A percentile compares a stretch with the other conserved stretches of the same genome.
phyloP scores from a whole-genome alignment of 2,797 vertebrate species.

The Craterocephalus amniculus region DNA sequence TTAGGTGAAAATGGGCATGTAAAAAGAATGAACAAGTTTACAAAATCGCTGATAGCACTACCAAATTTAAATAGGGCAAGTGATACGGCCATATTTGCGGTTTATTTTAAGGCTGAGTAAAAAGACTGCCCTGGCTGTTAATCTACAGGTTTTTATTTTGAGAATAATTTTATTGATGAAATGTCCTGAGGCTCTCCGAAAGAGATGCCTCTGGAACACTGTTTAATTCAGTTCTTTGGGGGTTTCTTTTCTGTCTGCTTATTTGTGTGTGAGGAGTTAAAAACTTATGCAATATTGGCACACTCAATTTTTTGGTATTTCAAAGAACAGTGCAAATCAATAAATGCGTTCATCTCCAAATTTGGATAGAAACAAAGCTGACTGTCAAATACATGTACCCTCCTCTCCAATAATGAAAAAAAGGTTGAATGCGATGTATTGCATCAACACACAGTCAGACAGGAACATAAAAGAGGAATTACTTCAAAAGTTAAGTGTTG shows the following conservation, averaged over 20 bases:
- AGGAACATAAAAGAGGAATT: conserved; percentile 39
- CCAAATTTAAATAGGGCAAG: too few species aligned
- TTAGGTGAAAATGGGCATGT: too few species aligned
- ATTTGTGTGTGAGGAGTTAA: conserved; percentile 6
- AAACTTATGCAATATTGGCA: conserved; percentile 16
- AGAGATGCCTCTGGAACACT: conserved; percentile 5
- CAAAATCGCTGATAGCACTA: too few species aligned
- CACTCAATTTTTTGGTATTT: conserved; percentile 9
- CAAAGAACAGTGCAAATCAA: conserved; percentile 16
- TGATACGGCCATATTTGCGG: background rate
- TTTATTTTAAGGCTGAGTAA: conserved; percentile 16
- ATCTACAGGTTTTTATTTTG: conserved; percentile 6
- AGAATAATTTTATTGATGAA: conserved; percentile 7
- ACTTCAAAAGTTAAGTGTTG: conserved; percentile 25
- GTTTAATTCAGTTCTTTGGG: conserved; percentile 22
- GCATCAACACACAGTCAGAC: conserved; percentile 30
- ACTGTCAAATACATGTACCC: conserved; percentile 10
- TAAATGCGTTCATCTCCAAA: conserved; percentile 8
- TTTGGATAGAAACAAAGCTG: background rate
- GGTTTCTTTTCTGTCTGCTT: background rate
- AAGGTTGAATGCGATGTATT: conserved; percentile 2
- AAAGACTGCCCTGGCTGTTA: conserved; percentile 4
- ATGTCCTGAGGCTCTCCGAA: conserved; percentile 7
- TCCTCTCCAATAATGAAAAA: background rate
- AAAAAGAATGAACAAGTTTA: too few species aligned